These are phyloP conservation scores for Calliopum simillimum DNA, from an alignment of 2,888 invertebrate genomes.

Conservation along the genomic window DNA sequence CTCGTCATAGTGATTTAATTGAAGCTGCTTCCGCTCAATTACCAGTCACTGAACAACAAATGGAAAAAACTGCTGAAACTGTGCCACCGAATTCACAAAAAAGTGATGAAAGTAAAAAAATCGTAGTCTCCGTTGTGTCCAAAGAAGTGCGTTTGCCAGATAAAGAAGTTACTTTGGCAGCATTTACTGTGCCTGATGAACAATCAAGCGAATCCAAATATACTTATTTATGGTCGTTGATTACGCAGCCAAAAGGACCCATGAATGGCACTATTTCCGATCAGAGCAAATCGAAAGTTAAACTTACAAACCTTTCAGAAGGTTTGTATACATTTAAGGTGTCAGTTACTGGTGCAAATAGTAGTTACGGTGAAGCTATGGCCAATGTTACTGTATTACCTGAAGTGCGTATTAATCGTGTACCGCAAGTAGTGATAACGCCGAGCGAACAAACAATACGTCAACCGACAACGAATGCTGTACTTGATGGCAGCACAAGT, in stretches of 20 bases:
- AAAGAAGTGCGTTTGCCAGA: conserved; percentile 85
- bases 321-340: conserved; percentile 90
- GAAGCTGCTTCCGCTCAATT: conserved; percentile 33
- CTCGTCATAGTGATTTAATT: conserved; percentile 47
- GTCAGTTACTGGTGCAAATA: conserved; percentile 80
- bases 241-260: conserved; percentile 85
- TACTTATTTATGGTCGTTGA: conserved; percentile 88
- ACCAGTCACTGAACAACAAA: conserved; percentile 49
- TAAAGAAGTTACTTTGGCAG: conserved; percentile 85
- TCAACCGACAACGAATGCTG: conserved; percentile 88
- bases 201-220: conserved; percentile 79
- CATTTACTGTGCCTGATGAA: conserved; percentile 83
- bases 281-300: conserved; percentile 86
- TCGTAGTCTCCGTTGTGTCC: conserved; percentile 80
- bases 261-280: conserved; percentile 81
- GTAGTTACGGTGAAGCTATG: conserved; percentile 82
- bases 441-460: conserved; percentile 89
- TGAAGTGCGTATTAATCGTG: conserved; percentile 83
- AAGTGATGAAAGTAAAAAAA: conserved; percentile 69
- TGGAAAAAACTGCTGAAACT: conserved; percentile 33
- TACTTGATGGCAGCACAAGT: conserved; percentile 87
- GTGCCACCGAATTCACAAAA: conserved; percentile 50
- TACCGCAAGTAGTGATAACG: conserved; percentile 87
- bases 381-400: conserved; percentile 93
- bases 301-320: conserved; percentile 84